Evolutionary conservation across 2,113 vertebrate genomes (phyloP).

Genomic region (Myrmecobius fasciatus): DNA sequence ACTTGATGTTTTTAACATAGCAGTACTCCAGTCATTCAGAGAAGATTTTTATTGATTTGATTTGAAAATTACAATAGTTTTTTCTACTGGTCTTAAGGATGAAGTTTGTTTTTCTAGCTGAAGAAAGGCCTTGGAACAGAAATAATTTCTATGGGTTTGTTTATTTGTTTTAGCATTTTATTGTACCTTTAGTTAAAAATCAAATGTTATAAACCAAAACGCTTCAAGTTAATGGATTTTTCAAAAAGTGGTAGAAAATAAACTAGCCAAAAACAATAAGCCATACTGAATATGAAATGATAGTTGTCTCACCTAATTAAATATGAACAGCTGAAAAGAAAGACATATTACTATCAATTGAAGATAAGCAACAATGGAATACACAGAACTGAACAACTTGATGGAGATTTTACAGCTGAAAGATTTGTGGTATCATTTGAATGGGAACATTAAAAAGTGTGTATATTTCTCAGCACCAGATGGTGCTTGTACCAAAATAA

Average conservation of each 20-base stretch:
- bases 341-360: background rate
- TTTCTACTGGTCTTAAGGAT: background rate
- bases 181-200: background rate
- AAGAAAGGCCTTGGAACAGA: background rate
- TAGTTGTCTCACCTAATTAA: background rate
- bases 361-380: background rate
- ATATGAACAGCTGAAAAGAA: background rate
- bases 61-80: background rate
- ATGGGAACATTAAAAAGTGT: background rate
- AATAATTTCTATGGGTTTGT: background rate
- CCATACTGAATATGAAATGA: background rate
- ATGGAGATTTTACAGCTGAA: background rate
- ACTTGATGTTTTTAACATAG: conserved; percentile 14
- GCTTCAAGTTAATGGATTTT: background rate
- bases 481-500: background rate
- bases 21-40: background rate
- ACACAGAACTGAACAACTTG: background rate
- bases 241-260: background rate
- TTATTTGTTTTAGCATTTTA: background rate
- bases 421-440: background rate
- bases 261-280: background rate
- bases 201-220: background rate
- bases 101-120: background rate
- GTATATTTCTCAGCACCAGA: background rate
- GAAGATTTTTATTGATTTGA: background rate